Evolutionary conservation across 2,797 vertebrate species (phyloP).

Genomic region (Coluber constrictor): DNA sequence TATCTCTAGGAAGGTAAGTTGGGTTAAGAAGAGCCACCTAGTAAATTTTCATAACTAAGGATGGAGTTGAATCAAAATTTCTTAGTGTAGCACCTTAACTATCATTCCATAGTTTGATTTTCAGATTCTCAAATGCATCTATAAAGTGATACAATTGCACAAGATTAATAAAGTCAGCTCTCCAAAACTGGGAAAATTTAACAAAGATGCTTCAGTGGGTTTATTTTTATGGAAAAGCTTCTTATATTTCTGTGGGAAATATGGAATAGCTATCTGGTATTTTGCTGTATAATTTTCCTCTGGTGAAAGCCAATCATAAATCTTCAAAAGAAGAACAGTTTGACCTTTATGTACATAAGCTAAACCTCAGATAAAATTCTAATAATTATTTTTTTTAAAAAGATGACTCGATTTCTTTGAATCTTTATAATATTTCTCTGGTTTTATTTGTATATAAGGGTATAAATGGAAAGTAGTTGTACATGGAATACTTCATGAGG

Average conservation of each 20-base stretch:
- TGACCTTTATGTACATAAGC: background rate
- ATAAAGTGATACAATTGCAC: background rate
- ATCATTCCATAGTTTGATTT: background rate
- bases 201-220: background rate
- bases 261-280: background rate
- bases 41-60: background rate
- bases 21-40: background rate
- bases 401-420: background rate
- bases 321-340: conserved; percentile 7
- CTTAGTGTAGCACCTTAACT: background rate
- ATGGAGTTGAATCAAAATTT: background rate
- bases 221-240: background rate
- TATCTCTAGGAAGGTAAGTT: background rate
- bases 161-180: background rate
- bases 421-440: rapidly evolving
- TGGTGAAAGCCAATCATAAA: background rate
- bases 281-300: background rate
- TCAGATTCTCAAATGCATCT: background rate
- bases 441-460: background rate
- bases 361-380: background rate
- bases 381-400: background rate
- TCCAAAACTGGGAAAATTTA: background rate
- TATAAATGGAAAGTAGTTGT: background rate
- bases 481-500: background rate
- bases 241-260: background rate